These are phyloP conservation scores for Prunella strophiata DNA, from an alignment of 2,797 vertebrate species.

Conservation along the genomic window DNA sequence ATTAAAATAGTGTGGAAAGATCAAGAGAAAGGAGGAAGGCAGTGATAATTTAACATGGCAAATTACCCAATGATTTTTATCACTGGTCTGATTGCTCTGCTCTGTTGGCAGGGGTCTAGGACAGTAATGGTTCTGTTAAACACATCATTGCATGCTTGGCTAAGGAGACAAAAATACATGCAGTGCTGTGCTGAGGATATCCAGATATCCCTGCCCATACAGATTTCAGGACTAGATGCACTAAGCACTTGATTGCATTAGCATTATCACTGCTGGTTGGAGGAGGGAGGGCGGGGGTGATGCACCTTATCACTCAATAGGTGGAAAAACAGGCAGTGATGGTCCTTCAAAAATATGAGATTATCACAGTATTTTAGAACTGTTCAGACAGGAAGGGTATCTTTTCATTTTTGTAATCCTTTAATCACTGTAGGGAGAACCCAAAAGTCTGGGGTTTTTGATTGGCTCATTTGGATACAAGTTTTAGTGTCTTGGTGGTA, in stretches of 20 bases:
- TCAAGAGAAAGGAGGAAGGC: neutral
- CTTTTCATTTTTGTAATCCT: conserved; percentile 3
- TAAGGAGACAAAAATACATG: neutral
- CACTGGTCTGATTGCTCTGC: neutral
- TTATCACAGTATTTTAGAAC: neutral
- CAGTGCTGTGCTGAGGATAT: neutral
- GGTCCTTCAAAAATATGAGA: neutral
- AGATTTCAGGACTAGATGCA: neutral
- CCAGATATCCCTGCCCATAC: neutral
- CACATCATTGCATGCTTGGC: neutral
- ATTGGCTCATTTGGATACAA: neutral
- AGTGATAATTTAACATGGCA: neutral
- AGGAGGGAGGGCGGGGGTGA: neutral
- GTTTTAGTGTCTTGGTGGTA: neutral
- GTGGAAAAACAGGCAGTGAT: neutral
- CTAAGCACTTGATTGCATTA: conserved; percentile 23
- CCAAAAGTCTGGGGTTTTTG: neutral
- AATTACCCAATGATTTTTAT: conserved; percentile 5
- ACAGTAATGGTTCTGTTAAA: neutral
- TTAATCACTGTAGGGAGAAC: neutral
- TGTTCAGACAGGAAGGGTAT: neutral
- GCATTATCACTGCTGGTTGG: neutral
- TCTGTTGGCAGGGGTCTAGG: neutral
- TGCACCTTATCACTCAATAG: neutral
- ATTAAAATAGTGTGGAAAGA: neutral